Base-by-base conservation (phyloP, 2,888 invertebrate species). In the Malacosoma neustria region DNA sequence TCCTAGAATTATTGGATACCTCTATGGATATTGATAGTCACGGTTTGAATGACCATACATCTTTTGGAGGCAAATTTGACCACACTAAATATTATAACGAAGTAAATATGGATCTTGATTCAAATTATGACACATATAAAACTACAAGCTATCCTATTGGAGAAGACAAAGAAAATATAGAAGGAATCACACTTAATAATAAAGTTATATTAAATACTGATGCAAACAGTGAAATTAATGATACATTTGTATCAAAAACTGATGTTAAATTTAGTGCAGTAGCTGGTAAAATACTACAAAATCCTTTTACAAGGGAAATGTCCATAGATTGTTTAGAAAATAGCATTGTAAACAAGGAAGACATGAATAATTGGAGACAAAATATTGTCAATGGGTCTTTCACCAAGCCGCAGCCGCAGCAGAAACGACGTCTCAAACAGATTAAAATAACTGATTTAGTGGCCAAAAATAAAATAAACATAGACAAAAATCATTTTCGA, bases 401-500 rank as follows among this genome's bases (percentile, higher is more conserved):
- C 9, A 22, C 2, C 3, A 22, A 22, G 9, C 22, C 22, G 5
- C 22, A 22, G 9, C 6, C 22, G 2, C 22, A 7, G 22, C 22
- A 5, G 9, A 22, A 22, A 3, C 5, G 9, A 22, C 22, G 22
- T 22, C 22, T 22, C 22, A 22, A 14, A 13, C 29, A n/a, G 41
- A 37, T 34, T 3, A 45, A 46, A 40, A 46, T 49, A 32, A 45
- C 39, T 4, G 48, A 54, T 5, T 32, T 14, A 0, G 32, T 48
- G 15, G 36, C 51, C 11, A 63, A 59, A 45, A 61, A 54, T 45
- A 9, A 13, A 14, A 14, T 33, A 4, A 46, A 45, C 2, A 40
- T 5, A 43, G 36, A 32, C 32, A 56, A 59, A 32, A 43, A 30
- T 9, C 49, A 30, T 32, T 52, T 48, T 11, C 58, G 68, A 2